A percentile compares a stretch with the other conserved stretches of the same genome.
These are phyloP conservation scores for Melanotaenia maccullochi DNA, from an alignment of 2,797 vertebrate species.

Conservation along the genomic window DNA sequence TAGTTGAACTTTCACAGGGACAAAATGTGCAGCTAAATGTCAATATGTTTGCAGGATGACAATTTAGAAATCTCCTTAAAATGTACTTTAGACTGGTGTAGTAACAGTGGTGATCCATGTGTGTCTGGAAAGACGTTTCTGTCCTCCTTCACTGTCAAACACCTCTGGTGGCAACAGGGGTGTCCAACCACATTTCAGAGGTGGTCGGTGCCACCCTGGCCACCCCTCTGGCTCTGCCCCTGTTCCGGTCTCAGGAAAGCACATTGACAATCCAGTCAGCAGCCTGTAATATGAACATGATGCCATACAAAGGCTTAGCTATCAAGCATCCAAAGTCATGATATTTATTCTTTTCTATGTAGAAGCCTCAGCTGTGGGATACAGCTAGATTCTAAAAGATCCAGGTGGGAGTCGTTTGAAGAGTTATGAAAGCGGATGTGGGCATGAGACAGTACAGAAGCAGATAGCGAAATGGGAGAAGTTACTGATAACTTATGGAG, in stretches of 20 bases:
- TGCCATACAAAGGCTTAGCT: not conserved
- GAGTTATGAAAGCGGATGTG: not conserved
- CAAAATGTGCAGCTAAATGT: too few species aligned
- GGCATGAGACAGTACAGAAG: not conserved
- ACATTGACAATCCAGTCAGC: not conserved
- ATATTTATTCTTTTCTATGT: not conserved
- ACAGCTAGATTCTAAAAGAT: not conserved
- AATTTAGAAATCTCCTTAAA: too few species aligned
- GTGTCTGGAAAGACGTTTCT: not conserved
- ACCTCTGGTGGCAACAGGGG: too few species aligned
- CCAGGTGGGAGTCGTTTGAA: constrained; percentile 2
- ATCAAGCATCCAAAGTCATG: not conserved
- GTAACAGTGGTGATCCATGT: too few species aligned
- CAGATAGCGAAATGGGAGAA: not conserved
- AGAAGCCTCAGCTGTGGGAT: not conserved
- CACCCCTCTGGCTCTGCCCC: not conserved
- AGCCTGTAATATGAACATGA: not conserved
- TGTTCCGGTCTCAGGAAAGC: not conserved
- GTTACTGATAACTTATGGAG: not conserved
- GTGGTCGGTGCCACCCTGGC: too few species aligned
- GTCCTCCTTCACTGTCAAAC: not conserved
- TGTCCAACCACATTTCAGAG: too few species aligned
- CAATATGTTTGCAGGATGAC: too few species aligned
- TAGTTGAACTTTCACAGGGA: too few species aligned
- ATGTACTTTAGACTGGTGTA: too few species aligned